Conservation (phyloP, 2,888 invertebrate species). For the Drosophila parthenogenetica region DNA sequence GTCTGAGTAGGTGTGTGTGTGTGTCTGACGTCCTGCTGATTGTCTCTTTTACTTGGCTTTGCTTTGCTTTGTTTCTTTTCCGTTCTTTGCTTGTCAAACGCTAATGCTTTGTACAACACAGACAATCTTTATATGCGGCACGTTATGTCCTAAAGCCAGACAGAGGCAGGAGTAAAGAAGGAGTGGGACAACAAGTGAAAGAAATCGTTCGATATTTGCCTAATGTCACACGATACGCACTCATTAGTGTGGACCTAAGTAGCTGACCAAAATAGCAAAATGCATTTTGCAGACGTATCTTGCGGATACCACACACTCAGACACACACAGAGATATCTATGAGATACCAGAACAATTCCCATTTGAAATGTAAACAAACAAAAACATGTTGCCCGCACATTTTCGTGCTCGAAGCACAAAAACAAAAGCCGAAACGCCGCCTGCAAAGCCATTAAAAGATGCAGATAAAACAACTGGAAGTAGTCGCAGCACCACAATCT, state of each 20-base stretch:
- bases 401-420: constrained; percentile 27
- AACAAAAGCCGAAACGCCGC: constrained; percentile 51
- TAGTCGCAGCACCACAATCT: constrained; percentile 6
- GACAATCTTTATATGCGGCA: constrained; percentile 67
- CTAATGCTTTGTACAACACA: constrained; percentile 56
- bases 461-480: constrained; percentile 39
- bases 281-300: constrained; percentile 59
- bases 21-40: constrained; percentile 46
- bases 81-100: constrained; percentile 46
- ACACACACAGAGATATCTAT: background rate
- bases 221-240: constrained; percentile 56
- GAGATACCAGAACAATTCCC: constrained; percentile 58
- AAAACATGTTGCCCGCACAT: constrained; percentile 67
- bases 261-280: constrained; percentile 50
- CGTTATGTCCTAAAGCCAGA: constrained; percentile 47
- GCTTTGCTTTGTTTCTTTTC: constrained; percentile 21
- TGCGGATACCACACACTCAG: constrained; percentile 16
- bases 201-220: constrained; percentile 53
- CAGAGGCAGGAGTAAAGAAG: constrained; percentile 13
- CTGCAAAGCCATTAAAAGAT: constrained; percentile 49
- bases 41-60: constrained; percentile 33
- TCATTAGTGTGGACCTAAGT: constrained; percentile 50
- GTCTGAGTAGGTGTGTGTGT: constrained; percentile 23
- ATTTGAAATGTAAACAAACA: constrained; percentile 74
- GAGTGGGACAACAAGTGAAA: constrained; percentile 5